Base-by-base conservation (phyloP, 1,140 invertebrate species). In the Drosophila pruinosa region DNA sequence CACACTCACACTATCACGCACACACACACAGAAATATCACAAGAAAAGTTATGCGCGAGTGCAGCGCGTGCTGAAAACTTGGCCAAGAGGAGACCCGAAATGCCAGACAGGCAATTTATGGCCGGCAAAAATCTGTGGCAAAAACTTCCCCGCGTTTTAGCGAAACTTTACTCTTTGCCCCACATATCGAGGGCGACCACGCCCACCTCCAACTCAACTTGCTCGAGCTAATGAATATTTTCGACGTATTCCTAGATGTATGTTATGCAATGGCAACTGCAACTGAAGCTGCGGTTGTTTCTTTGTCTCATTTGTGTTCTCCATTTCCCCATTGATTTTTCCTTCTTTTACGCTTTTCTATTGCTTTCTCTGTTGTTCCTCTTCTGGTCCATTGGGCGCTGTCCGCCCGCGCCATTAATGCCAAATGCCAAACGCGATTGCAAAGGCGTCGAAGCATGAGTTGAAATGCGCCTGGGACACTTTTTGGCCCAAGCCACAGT, bases 401-500 rank as follows among this genome's bases (percentile, higher is more conserved):
- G 31, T 59, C 75, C 65, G 28, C 75, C 63, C 45, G 41, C 56
- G 41, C 59, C 63, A 75, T 76, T 76, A 76, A 76, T 80, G 80
- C 68, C 82, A 77, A 85, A 86, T 77, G 73, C 73, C 81, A 59
- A 85, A 77, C 73, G 81, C 76, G 62, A 85, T 85, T 86, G 77
- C 77, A 74, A 80, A 86, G 81, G 81, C 81, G 81, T 85, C 73
- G 77, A 85, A 86, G 81, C 81, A 81, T 81, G 62, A 77, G 81
- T 58, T 65, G 73, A 73, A 86, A 85, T 70, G 61, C 76, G 75
- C 69, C 62, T 53, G 76, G 77, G 65, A 80, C 81, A 71, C 43
- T 47, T 63, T 78, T 79, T 71, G 73, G 78, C 39, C 34, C 41
- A 75, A 65, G 53, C 38, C 8, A 12, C 15, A 41, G 12, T n/a